Evolutionary conservation across 2,113 vertebrate genomes (phyloP), one percentile per base, ranked within the genome.

Genomic region (Gallinago undulata): DNA sequence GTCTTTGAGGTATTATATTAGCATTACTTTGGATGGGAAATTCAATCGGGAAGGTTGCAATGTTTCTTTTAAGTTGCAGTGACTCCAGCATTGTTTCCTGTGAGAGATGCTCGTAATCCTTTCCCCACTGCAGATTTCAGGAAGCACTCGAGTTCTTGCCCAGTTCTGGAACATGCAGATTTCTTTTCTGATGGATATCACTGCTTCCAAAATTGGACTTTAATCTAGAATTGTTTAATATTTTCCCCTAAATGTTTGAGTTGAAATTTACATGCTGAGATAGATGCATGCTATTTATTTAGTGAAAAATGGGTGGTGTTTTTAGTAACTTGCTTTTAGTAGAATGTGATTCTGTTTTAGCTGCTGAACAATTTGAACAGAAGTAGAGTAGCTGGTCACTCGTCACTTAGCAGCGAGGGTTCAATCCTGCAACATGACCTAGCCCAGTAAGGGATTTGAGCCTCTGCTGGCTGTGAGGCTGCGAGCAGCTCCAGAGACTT

Each of bases 21-120:
- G 72, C 85, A 91, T 94, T 74, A 43, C 72, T 93, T 86, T 41
- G 70, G 68, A 70, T 95, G 48, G 60, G 87, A 87, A 87, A 84
- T 73, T 87, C 45, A 82, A 78, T 76, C 62, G 84, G 82, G 57
- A 88, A 47, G 73, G 67, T 10, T 28, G 28, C 84, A 53, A 51
- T 63, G 63, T 69, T 97, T 87, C 28, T 76, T 93, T 85, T 84
- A 82, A 75, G 87, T 62, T 48, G 39, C 62, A 92, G 10, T 25
- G 55, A 33, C 35, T 69, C 7, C 39, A 35, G 63, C 51, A 37
- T 10, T 62, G 48, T 76, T 92, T 95, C 88, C 84, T 69, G 53
- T 50, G 62, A 91, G 67, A 81, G 33, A 76, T 69, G 33, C 35
- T 89, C 31, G 7, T 53, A 60, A 60, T 80, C 81, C 33, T 39